Conservation (phyloP, 2,113 vertebrate species). For the Otus sunia region DNA sequence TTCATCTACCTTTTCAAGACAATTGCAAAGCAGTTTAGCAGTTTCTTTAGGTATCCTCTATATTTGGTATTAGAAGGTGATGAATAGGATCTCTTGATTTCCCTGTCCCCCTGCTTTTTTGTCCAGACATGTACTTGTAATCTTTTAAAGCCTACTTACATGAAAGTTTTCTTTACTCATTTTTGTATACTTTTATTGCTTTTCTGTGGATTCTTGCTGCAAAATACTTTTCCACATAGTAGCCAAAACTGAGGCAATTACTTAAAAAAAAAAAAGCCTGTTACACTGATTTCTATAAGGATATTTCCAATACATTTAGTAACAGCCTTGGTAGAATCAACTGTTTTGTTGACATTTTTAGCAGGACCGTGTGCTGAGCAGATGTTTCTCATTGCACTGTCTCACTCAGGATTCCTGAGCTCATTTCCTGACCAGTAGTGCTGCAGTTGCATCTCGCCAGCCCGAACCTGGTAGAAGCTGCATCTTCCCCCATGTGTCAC, state of each 20-base stretch:
- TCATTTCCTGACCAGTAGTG: not conserved
- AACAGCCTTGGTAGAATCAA: not conserved
- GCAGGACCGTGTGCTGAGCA: not conserved
- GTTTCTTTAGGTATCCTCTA: not conserved
- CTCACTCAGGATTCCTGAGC: not conserved
- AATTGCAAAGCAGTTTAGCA: no score
- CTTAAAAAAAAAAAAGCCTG: no score
- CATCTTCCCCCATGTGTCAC: rapidly evolving
- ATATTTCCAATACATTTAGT: not conserved
- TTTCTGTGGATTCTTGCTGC: not conserved
- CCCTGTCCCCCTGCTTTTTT: not conserved
- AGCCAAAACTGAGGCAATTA: not conserved
- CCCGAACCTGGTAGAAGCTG: not conserved
- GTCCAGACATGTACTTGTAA: not conserved
- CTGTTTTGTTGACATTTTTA: not conserved
- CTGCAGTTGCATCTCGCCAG: not conserved
- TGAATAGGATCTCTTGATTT: not conserved
- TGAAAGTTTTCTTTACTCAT: not conserved
- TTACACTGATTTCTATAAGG: not conserved
- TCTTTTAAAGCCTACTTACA: not conserved
- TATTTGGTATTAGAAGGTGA: not conserved
- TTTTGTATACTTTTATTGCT: not conserved
- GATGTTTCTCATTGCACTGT: not conserved
- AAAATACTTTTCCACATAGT: not conserved
- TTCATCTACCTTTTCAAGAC: not conserved